Evolutionary conservation across 53 echinoderm and acorn worm genomes (phyloP), one percentile per base, ranked within the genome.

Genomic region (Paracentrotus lividus): DNA sequence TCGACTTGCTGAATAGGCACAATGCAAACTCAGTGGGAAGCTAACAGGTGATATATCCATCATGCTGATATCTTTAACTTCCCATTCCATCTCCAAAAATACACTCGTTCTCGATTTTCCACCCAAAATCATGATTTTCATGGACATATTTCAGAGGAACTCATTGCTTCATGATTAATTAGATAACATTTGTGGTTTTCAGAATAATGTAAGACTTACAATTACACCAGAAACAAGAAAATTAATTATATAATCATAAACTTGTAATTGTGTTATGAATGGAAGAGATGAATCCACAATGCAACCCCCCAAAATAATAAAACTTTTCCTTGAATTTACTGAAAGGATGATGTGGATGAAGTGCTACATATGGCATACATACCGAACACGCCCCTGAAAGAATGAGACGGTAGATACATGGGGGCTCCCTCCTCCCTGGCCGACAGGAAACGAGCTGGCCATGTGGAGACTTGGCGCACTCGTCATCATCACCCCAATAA

Each of bases 1-100:
- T 57, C 64, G 65, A 61, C 44, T 64, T 89, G 89, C 89, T 89
- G 89, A 89, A 89, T 89, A 89, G 60, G 65, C 89, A 89, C 89
- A 64, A 89, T 24, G 89, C 13, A 3, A n/a, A 26, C 89, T 6
- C 65, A 64, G 86, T 56, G 38, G 54, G 86, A 15, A 43, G n/a
- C 23, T 9, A 89, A 89, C 89, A 89, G 89, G 89, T 89, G 89
- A 38, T 89, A 64, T 44, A 21, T 43, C 4, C 89, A 89, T 59
- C 89, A 89, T 58, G 55, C 87, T 36, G 87, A 51, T 85, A 49
- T n/a, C 21, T 20, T 27, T 10, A 45, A 86, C 86, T 57, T 86
- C 86, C 86, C 54, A 54, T 56, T n/a, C 54, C 18, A 86, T 56
- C 33, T 6, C 53, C 31, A 45, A 24, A 81, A 81, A 81, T 81